phyloP scores from a whole-genome alignment of 2,797 vertebrate genomes.

The Discoglossus pictus region DNA sequence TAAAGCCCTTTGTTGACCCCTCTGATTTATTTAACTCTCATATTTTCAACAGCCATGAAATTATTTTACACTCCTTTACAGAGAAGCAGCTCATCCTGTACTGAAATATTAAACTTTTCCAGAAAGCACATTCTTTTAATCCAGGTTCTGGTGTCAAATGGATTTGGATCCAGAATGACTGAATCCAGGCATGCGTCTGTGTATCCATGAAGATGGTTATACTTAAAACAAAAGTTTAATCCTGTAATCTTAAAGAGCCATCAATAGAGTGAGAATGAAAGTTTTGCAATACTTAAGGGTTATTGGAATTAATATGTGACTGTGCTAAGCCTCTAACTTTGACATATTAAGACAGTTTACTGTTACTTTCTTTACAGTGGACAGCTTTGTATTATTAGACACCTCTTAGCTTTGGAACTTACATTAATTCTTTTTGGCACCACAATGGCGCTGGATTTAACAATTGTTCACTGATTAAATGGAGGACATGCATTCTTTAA shows the following conservation, averaged over 20 bases:
- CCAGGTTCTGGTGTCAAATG: slow-evolving; percentile 30
- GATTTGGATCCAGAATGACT: slow-evolving; percentile 26
- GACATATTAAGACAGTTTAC: no score
- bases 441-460: no score
- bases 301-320: no score
- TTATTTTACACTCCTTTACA: slow-evolving; percentile 9
- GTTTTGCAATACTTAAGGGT: no score
- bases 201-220: slow-evolving; percentile 25
- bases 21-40: slow-evolving; percentile 27
- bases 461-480: no score
- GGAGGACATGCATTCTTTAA: no score
- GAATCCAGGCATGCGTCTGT: slow-evolving; percentile 18
- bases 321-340: no score
- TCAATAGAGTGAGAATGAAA: not conserved
- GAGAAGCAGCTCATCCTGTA: slow-evolving; percentile 9
- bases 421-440: no score
- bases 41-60: slow-evolving; percentile 14
- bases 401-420: no score
- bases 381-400: no score
- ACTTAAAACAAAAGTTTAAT: slow-evolving; percentile 32
- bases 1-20: slow-evolving; percentile 12
- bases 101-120: slow-evolving; percentile 36
- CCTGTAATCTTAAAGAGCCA: slow-evolving; percentile 27
- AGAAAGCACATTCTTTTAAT: slow-evolving; percentile 32
- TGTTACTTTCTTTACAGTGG: no score